These are phyloP conservation scores for Phlogophora meticulosa DNA, from an alignment of 2,888 invertebrate species.

Conservation along the genomic window DNA sequence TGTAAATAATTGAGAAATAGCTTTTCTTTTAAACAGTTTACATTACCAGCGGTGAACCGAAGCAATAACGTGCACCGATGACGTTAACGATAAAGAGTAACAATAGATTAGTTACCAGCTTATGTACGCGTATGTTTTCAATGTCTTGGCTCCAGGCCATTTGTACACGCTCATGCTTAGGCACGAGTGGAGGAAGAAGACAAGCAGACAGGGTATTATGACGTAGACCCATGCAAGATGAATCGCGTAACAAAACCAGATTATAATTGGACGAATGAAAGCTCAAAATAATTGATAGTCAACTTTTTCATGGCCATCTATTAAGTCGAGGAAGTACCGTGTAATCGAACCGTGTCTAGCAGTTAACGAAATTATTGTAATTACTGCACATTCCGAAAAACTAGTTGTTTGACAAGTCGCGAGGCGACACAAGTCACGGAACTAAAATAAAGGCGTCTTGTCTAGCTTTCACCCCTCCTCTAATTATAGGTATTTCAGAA, in stretches of 20 bases:
- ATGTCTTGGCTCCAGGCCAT: constrained; percentile 63
- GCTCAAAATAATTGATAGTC: constrained; percentile 52
- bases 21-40: constrained; percentile 46
- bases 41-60: constrained; percentile 33
- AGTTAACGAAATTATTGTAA: constrained; percentile 68
- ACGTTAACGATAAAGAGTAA: constrained; percentile 53
- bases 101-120: constrained; percentile 58
- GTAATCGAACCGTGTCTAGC: constrained; percentile 53
- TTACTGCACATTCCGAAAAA: constrained; percentile 64
- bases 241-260: constrained; percentile 37
- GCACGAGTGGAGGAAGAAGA: constrained; percentile 12
- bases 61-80: constrained; percentile 41
- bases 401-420: constrained; percentile 71
- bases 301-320: constrained; percentile 52
- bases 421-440: constrained; percentile 77
- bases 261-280: constrained; percentile 52
- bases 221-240: constrained; percentile 24
- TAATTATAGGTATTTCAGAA: constrained; percentile 81
- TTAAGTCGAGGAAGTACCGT: constrained; percentile 50
- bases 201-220: constrained; percentile 20
- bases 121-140: constrained; percentile 35
- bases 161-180: constrained; percentile 35
- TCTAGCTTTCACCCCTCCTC: constrained; percentile 81
- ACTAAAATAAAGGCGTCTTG: constrained; percentile 72
- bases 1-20: constrained; percentile 31